A percentile compares a stretch with the other conserved stretches of the same genome.
Evolutionary conservation across 2,888 invertebrate species (phyloP).

Genomic region (Eurytoma adleriae): DNA sequence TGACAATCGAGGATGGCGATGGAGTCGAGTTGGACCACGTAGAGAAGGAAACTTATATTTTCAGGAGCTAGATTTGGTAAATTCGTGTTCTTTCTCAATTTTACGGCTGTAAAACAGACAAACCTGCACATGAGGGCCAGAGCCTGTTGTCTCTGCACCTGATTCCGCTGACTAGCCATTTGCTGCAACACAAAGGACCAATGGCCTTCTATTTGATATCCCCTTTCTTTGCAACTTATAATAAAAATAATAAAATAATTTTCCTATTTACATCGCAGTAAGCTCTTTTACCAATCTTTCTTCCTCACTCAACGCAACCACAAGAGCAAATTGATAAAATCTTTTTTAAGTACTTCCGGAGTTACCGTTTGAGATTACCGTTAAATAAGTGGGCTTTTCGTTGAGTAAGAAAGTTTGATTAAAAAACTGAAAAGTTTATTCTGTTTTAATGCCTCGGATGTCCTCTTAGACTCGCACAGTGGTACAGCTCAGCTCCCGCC

Average conservation of each 20-base stretch:
- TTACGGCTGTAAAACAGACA: constrained; percentile 72
- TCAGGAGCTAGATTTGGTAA: constrained; percentile 29
- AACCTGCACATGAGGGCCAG: constrained; percentile 94
- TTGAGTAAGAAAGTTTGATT: constrained; percentile 31
- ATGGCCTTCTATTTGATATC: constrained; percentile 74
- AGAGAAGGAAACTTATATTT: constrained; percentile 54
- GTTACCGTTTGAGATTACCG: neutral
- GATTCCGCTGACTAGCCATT: constrained; percentile 92
- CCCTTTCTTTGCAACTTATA: constrained; percentile 63
- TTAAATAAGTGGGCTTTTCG: neutral
- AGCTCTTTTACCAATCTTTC: constrained; percentile 67
- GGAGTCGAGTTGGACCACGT: constrained; percentile 60
- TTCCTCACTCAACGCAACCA: constrained; percentile 25
- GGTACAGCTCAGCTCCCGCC: constrained; percentile 73
- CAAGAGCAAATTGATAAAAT: neutral
- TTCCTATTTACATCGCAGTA: constrained; percentile 53
- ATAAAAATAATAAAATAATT: constrained; percentile 29
- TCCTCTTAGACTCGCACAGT: constrained; percentile 55
- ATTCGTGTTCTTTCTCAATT: neutral
- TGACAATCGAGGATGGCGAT: constrained; percentile 28
- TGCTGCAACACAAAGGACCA: constrained; percentile 81
- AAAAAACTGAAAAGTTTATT: constrained; percentile 2
- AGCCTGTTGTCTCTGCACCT: constrained; percentile 93
- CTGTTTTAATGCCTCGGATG: constrained; percentile 2
- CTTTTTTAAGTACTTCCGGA: no score